Percentiles rank a stretch among this genome's conserved stretches.
Evolutionary conservation across 2,888 invertebrate species (phyloP).

Genomic region (Phaedon cochleariae): DNA sequence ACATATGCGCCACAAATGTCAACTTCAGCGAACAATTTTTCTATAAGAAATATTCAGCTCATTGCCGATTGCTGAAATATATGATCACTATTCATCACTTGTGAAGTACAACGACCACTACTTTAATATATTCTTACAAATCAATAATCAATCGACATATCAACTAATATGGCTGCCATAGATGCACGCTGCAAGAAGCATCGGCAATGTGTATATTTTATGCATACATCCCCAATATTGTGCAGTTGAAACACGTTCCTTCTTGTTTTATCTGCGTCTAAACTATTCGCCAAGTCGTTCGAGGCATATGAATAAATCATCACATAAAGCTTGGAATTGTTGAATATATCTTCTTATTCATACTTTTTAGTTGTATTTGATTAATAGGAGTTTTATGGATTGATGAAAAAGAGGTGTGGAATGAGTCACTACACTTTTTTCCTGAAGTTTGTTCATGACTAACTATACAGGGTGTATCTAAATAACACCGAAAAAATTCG

Average conservation of each 20-base stretch:
- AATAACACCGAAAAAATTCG: no score
- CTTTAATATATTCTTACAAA: no score
- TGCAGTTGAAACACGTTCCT: slow-evolving; percentile 33
- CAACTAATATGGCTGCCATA: no score
- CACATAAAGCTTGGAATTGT: not conserved
- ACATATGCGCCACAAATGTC: no score
- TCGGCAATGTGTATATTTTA: slow-evolving; percentile 12
- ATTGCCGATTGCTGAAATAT: no score
- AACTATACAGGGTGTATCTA: no score
- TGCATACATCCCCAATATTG: slow-evolving; percentile 27
- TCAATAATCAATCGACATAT: not conserved
- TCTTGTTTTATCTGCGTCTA: slow-evolving; percentile 37
- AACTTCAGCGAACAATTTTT: no score
- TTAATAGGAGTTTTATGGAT: not conserved
- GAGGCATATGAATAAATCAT: slow-evolving; percentile 32
- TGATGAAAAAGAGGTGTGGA: not conserved
- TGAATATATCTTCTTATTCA: not conserved
- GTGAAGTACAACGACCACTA: no score
- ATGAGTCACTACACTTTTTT: no score
- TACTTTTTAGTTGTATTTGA: not conserved
- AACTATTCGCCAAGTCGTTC: slow-evolving; percentile 35
- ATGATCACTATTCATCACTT: no score
- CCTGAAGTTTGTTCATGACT: no score
- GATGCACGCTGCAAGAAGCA: slow-evolving; percentile 1
- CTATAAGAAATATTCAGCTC: no score